Percentiles rank a stretch among this genome's conserved stretches.
Conservation (phyloP, 2,113 vertebrate species). For the Eublepharis macularius region DNA sequence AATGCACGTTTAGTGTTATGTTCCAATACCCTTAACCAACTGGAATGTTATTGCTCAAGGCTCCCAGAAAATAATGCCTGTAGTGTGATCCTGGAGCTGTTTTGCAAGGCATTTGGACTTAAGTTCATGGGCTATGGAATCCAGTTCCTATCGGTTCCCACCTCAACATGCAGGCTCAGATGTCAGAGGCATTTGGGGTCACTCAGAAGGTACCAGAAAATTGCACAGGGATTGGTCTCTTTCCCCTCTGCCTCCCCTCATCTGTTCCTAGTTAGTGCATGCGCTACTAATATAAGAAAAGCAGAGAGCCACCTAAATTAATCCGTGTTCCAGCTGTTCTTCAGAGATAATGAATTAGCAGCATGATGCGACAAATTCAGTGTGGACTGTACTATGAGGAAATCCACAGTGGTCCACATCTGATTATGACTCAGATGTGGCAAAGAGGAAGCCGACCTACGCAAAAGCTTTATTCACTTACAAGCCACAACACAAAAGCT, state of each 20-base stretch:
- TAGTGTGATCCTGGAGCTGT: conserved; percentile 16
- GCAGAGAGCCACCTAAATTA: neutral
- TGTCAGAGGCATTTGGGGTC: neutral
- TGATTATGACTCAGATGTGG: conserved; percentile 56
- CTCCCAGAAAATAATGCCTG: neutral
- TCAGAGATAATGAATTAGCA: neutral
- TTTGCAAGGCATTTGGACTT: neutral
- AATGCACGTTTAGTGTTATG: neutral
- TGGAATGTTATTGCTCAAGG: conserved; percentile 4
- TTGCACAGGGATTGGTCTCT: neutral
- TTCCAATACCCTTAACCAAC: neutral
- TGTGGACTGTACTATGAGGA: neutral
- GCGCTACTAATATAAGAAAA: neutral
- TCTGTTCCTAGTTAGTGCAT: conserved; percentile 22
- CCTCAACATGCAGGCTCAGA: conserved; percentile 17
- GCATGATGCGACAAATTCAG: conserved; percentile 20
- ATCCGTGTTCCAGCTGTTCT: neutral
- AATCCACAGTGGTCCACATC: conserved; percentile 13
- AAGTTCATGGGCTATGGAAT: conserved; percentile 2
- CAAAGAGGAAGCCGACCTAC: conserved; percentile 4
- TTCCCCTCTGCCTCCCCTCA: neutral
- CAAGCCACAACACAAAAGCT: conserved; percentile 22
- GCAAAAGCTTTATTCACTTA: conserved; percentile 1
- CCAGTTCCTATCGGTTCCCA: conserved; percentile 5
- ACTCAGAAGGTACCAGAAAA: conserved; percentile 23